Evolutionary conservation across 2,797 vertebrate genomes (phyloP).

Genomic region (Tapera naevia): DNA sequence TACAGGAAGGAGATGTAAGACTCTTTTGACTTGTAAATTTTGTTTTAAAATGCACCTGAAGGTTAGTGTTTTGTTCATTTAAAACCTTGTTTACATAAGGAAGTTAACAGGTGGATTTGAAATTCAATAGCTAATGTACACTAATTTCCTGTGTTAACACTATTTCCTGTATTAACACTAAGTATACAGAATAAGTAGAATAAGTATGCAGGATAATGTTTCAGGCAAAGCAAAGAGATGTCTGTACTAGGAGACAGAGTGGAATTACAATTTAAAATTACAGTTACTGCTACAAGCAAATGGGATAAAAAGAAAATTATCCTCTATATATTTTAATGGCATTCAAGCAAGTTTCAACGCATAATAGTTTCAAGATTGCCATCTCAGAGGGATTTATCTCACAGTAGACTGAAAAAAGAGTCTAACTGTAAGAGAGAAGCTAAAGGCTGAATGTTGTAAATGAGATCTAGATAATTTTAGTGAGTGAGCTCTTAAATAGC

Average conservation of each 20-base stretch:
- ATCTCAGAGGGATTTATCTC: background rate
- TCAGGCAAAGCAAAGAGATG: background rate
- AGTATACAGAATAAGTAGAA: background rate
- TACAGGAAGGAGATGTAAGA: background rate
- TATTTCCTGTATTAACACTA: slow-evolving; percentile 29
- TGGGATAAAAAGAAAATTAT: background rate
- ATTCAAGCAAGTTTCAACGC: background rate
- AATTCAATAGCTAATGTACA: slow-evolving; percentile 40
- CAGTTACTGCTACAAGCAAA: background rate
- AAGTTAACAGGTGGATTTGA: slow-evolving; percentile 38
- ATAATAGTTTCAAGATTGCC: background rate
- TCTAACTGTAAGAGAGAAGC: background rate
- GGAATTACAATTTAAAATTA: background rate
- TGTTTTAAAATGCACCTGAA: background rate
- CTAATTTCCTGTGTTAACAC: slow-evolving; percentile 42
- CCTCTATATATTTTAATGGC: background rate
- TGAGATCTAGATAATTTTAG: background rate
- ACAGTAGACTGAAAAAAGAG: background rate
- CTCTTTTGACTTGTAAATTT: background rate
- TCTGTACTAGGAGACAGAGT: background rate
- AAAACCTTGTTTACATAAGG: slow-evolving; percentile 23
- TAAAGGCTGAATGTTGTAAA: background rate
- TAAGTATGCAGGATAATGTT: background rate
- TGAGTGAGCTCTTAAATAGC: background rate
- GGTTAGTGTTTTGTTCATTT: background rate